Percentiles rank a stretch among this genome's conserved stretches.
Evolutionary conservation across 2,797 vertebrate species (phyloP).

Genomic region (Aphelocoma californica): DNA sequence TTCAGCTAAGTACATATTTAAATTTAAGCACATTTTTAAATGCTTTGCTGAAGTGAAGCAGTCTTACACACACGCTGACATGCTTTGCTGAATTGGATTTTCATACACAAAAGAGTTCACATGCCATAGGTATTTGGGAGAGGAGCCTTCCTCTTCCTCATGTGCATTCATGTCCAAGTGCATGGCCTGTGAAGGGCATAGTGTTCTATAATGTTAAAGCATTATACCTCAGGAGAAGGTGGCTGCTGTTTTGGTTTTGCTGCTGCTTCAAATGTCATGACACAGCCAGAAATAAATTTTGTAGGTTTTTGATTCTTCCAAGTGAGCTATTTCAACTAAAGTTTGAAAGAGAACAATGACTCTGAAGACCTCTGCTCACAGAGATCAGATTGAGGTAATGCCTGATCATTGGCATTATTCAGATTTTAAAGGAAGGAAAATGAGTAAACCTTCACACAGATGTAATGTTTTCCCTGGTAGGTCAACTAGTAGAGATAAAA

Average conservation of each 20-base stretch:
- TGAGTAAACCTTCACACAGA: neutral
- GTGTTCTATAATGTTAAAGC: neutral
- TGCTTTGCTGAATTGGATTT: neutral
- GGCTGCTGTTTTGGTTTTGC: neutral
- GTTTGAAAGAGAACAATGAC: neutral
- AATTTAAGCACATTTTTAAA: slow-evolving; percentile 6
- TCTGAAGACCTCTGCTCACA: neutral
- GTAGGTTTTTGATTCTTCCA: neutral
- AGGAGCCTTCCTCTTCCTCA: neutral
- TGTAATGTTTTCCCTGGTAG: neutral
- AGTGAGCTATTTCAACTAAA: neutral
- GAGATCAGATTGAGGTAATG: neutral
- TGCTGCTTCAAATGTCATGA: neutral
- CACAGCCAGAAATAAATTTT: neutral
- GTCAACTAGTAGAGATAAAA: neutral
- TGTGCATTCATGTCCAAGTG: neutral
- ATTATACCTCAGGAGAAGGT: neutral
- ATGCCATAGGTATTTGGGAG: neutral
- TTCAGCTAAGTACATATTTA: slow-evolving; percentile 29
- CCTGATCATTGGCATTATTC: neutral
- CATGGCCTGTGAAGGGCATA: neutral
- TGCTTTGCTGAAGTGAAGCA: neutral
- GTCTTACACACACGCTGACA: neutral
- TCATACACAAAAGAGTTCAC: neutral
- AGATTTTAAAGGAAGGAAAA: neutral